These are phyloP conservation scores for Sialis fuliginosa DNA, from an alignment of 2,888 invertebrate genomes.

Conservation along the genomic window DNA sequence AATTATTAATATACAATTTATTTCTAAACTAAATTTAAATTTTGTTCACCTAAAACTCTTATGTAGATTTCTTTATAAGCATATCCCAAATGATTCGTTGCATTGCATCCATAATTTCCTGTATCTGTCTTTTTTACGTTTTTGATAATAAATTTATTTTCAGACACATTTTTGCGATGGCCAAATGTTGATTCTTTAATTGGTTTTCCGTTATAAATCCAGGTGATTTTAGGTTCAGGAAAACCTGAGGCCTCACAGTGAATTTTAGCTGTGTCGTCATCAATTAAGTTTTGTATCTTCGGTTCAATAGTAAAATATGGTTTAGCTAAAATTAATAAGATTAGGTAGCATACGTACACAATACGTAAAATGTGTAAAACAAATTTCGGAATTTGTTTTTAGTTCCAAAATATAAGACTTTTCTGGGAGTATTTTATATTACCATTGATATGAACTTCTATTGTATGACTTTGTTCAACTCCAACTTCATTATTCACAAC, in stretches of 20 bases:
- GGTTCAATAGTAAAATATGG: conserved; percentile 89
- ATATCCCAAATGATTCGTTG: conserved; percentile 94
- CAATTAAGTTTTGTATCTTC: conserved; percentile 69
- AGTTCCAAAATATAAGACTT: too few relatives aligned
- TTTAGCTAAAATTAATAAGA: conserved; percentile 31
- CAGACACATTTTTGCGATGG: conserved; percentile 45
- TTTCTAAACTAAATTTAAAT: not conserved
- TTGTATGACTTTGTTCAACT: conserved; percentile 66
- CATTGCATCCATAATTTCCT: conserved; percentile 98
- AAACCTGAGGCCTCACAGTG: conserved; percentile 76
- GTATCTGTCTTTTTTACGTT: conserved; percentile 75
- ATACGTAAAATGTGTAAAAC: not conserved
- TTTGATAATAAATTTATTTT: conserved; percentile 59
- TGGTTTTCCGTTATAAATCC: conserved; percentile 92
- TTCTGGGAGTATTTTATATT: conserved; percentile 11
- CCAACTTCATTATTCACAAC: conserved; percentile 86
- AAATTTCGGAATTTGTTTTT: too few relatives aligned
- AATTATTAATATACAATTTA: not conserved
- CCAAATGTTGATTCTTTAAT: conserved; percentile 54
- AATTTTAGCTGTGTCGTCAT: conserved; percentile 78
- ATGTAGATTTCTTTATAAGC: conserved; percentile 95
- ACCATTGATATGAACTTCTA: conserved; percentile 57
- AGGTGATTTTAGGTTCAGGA: conserved; percentile 81
- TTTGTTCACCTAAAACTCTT: conserved; percentile 66
- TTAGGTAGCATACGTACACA: not conserved